These are phyloP conservation scores for Meriones psammophilus DNA, from an alignment of 2,797 vertebrate genomes.

Conservation along the genomic window DNA sequence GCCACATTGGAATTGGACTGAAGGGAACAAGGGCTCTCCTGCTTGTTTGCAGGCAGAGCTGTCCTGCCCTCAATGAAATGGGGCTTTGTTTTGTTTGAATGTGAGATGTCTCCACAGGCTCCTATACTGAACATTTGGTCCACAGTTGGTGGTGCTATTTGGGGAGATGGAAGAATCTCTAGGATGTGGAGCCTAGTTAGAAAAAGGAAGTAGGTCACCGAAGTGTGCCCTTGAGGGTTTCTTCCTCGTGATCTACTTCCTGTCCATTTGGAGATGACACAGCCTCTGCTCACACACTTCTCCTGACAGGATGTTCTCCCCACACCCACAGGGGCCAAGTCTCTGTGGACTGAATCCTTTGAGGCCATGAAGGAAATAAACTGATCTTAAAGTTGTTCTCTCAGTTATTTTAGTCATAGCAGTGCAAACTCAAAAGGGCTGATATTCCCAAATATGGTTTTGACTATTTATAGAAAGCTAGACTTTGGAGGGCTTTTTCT, in stretches of 20 bases:
- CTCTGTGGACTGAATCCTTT: not conserved
- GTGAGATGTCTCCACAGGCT: not conserved
- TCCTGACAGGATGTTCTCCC: not conserved
- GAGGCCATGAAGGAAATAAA: not conserved
- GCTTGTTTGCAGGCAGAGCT: not conserved
- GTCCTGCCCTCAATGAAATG: slow-evolving; percentile 10
- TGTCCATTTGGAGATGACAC: not conserved
- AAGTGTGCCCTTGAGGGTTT: not conserved
- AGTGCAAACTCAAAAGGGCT: not conserved
- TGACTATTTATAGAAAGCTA: not conserved
- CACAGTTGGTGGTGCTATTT: not conserved
- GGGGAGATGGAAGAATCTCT: not conserved
- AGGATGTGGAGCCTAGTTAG: not conserved
- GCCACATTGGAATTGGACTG: not conserved
- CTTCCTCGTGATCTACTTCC: not conserved
- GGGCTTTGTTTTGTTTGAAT: not conserved
- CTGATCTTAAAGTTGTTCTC: not conserved
- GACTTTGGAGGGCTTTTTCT: not conserved
- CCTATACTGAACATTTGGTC: not conserved
- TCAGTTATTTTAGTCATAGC: not conserved
- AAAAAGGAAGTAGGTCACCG: not conserved
- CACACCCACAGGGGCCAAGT: not conserved
- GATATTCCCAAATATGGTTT: not conserved
- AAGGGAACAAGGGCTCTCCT: not conserved
- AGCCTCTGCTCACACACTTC: not conserved